Base-by-base conservation (phyloP, 2,888 invertebrate species). In the Incurvaria masculella region DNA sequence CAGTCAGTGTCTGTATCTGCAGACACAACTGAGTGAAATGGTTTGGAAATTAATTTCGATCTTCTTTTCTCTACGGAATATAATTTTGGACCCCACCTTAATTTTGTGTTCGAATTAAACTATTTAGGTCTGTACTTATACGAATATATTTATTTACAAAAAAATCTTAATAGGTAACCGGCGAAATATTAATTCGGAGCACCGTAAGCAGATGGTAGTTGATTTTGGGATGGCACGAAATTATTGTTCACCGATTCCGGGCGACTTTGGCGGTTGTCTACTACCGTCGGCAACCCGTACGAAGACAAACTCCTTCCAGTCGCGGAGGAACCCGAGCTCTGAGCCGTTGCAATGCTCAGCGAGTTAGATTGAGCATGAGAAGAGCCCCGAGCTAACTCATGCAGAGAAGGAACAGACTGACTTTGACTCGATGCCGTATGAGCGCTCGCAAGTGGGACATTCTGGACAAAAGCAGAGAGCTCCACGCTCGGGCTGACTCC, bases 401-500 rank as follows among this genome's bases (percentile, higher is more conserved):
- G 43, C 3, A 47, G 40, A 33, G 48, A 44, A 43, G 27, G 21
- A 11, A 14, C 3, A 8, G 33, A 33, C 33, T 33, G 33, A 33
- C 14, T 33, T n/a, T 33, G 33, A 33, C 3, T n/a, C 4, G 27
- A 20, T 2, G 20, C 11, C 14, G 16, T 33, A 11, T 17, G 16
- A 11, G 27, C 20, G 20, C 14, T 33, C 17, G 42, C 23, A 27
- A 51, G 17, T 10, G 68, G 69, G 2, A 73, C 68, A 27, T 61
- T 66, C n/a, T 78, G 74, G 1, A 69, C 64, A 49, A 76, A 78
- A 0, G 78, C 75, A 4, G 70, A 62, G 45, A 78, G 55, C 57
- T 78, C 78, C n/a, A 75, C 58, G 51, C 78, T 78, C 0, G 76
- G 76, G 50, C 62, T 65, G 2, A 68, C 75, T 47, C 65, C 68